These are phyloP conservation scores for Molorchus minor DNA, from an alignment of 2,888 invertebrate genomes.

Conservation along the genomic window DNA sequence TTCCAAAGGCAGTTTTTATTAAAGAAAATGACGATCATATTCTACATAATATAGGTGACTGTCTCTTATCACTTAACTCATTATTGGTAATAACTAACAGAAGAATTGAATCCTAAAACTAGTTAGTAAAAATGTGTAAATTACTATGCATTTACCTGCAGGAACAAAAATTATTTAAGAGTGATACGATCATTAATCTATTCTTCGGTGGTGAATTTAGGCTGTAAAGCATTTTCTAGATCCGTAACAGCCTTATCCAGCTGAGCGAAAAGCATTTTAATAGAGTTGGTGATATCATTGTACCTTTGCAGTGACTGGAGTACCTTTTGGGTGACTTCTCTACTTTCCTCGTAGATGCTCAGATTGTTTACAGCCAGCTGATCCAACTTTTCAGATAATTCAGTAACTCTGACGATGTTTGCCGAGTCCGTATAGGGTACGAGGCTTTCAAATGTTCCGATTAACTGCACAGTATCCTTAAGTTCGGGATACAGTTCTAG, in stretches of 20 bases:
- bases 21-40: too few species aligned
- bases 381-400: constrained; percentile 61
- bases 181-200: too few species aligned
- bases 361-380: constrained; percentile 60
- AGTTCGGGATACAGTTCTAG: constrained; percentile 63
- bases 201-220: constrained; percentile 54
- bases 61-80: too few species aligned
- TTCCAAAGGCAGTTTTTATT: too few species aligned
- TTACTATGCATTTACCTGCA: too few species aligned
- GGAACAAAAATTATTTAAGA: too few species aligned
- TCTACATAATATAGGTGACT: too few species aligned
- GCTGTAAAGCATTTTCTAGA: constrained; percentile 60
- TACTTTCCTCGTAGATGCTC: constrained; percentile 59
- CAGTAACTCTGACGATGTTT: constrained; percentile 60
- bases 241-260: constrained; percentile 62
- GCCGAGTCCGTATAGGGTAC: constrained; percentile 61
- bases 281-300: constrained; percentile 63
- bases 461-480: constrained; percentile 57
- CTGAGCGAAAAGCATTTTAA: constrained; percentile 63
- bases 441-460: constrained; percentile 60
- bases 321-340: constrained; percentile 58
- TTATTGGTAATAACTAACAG: too few species aligned
- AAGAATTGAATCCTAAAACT: too few species aligned
- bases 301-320: constrained; percentile 62
- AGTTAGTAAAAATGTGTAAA: too few species aligned